Percentiles rank a stretch among this genome's conserved stretches.
Conservation (phyloP, 1,140 invertebrate genomes). For the Archivesica marissinica region DNA sequence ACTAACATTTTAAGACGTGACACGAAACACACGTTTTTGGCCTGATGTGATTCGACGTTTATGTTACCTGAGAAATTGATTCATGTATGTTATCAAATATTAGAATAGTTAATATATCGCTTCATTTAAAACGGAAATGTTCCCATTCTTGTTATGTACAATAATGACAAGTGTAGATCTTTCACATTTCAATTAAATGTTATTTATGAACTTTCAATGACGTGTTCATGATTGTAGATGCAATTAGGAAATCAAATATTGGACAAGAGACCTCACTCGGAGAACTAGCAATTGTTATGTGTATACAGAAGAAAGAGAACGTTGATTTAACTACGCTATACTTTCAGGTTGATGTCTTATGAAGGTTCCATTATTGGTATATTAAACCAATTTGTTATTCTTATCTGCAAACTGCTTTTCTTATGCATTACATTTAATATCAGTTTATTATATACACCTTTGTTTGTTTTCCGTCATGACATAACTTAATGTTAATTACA, state of each 20-base stretch:
- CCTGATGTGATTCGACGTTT: background rate
- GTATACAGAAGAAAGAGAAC: background rate
- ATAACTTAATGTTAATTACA: no score
- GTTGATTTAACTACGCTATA: background rate
- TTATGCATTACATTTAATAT: no score
- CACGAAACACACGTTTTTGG: no score
- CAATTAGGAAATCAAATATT: background rate
- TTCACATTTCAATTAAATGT: background rate
- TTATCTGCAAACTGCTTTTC: background rate
- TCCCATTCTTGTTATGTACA: background rate
- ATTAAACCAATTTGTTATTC: conserved; percentile 12
- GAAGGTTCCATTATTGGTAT: background rate
- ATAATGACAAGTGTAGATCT: background rate
- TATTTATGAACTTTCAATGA: background rate
- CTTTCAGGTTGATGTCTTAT: background rate
- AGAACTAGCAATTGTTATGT: background rate
- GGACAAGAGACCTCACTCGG: background rate
- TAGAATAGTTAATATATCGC: background rate
- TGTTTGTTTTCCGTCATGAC: no score
- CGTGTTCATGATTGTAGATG: background rate
- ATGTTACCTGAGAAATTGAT: background rate
- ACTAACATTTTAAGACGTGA: no score
- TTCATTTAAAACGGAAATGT: no score
- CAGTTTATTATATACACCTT: no score
- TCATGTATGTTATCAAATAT: background rate